phyloP scores from a whole-genome alignment of 2,113 vertebrate genomes.

The Peromyscus maniculatus region DNA sequence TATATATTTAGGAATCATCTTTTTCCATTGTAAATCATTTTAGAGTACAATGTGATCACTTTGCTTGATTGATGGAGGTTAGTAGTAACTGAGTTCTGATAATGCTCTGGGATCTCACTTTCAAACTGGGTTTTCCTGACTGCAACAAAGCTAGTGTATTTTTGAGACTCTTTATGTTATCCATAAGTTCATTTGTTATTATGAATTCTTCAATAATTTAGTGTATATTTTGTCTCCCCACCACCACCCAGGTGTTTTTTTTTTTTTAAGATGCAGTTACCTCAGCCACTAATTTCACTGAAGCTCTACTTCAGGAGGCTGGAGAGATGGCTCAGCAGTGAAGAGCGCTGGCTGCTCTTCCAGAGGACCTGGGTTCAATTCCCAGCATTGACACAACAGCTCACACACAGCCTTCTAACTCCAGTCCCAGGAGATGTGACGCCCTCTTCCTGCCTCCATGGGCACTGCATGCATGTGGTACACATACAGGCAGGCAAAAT shows the following conservation, averaged over 20 bases:
- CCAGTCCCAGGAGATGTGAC: neutral
- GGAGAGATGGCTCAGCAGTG: neutral
- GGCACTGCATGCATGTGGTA: neutral
- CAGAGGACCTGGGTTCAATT: neutral
- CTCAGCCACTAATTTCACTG: neutral
- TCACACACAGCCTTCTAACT: neutral
- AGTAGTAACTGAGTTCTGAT: neutral
- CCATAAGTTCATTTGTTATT: neutral
- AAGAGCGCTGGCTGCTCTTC: neutral
- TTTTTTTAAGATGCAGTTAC: slow-evolving; percentile 1
- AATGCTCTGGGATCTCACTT: neutral
- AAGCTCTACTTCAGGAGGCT: neutral
- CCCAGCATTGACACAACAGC: neutral
- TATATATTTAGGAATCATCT: neutral
- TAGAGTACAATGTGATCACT: neutral
- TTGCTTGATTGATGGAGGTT: neutral
- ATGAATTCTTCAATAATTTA: slow-evolving; percentile 7
- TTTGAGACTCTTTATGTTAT: slow-evolving; percentile 2
- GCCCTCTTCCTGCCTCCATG: neutral
- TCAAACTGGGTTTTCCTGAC: neutral
- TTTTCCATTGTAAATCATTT: slow-evolving; percentile 11
- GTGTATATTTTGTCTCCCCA: neutral
- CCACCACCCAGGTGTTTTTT: neutral
- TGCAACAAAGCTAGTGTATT: neutral
- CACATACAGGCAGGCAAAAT: neutral